Evolutionary conservation across 1,140 invertebrate genomes (phyloP), one percentile per base, ranked within the genome.

Genomic region (Drosophila triauraria): DNA sequence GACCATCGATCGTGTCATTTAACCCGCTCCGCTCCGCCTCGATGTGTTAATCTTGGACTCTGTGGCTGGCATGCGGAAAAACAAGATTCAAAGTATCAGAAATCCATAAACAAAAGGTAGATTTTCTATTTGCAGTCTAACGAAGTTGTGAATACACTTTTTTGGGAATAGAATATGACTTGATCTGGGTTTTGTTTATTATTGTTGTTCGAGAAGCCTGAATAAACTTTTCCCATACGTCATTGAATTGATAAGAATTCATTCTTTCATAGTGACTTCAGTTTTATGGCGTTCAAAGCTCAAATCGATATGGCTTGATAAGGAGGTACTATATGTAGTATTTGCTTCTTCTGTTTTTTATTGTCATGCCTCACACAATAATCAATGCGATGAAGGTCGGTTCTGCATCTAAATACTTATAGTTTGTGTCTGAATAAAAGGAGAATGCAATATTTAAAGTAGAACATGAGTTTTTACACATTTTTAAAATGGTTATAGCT

Each of bases 1-100:
- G 84, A 60, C 84, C 84, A 78, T 87, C 84, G 80, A 65, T 62
- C 46, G 83, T 88, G 83, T 83, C 83, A 67, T 88, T 88, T 87
- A 87, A 87, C 83, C 80, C 83, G 46, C 58, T 30, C 27, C 69
- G 40, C 48, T 60, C 13, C 40, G 40, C 46, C 46, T 69, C 59
- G 61, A 80, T 70, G 77, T 88, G 80, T 88, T 87, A 88, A 87
- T 88, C 84, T 81, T 15, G 46, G 51, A 43, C 65, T 76, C 82
- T 67, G 69, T 40, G 38, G 15, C 61, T 80, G 81, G 81, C 48
- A 85, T 86, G 82, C 75, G 75, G 63, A 77, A 77, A 58, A 61
- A 77, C 62, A 56, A 77, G 56, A 68, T 77, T 75, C 27, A 15
- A 47, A 44, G 7, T 32, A 75, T 58, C 60, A 32, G 46, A 65